These are phyloP conservation scores for Drosophila anomelani DNA, from an alignment of 2,888 invertebrate species.

Conservation along the genomic window DNA sequence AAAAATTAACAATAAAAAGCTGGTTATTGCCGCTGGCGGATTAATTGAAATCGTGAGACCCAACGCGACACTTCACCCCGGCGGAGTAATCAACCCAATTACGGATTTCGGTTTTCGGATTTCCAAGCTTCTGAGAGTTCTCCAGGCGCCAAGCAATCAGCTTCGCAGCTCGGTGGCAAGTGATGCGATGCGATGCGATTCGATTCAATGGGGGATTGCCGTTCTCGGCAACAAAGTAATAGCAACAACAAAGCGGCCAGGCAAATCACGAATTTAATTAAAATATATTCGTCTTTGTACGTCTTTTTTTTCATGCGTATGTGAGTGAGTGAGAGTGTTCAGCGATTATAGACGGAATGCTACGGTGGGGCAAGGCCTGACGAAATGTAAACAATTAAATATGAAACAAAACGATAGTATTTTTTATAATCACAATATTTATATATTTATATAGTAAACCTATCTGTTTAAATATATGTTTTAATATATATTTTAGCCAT, in stretches of 20 bases:
- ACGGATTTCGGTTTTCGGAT: conserved; percentile 11
- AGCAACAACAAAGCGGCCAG: conserved; percentile 42
- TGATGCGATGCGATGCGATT: conserved; percentile 50
- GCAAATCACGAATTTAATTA: conserved; percentile 67
- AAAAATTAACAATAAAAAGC: conserved; percentile 32
- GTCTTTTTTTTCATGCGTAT: conserved; percentile 29
- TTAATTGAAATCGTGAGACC: conserved; percentile 40
- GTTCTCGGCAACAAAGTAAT: conserved; percentile 19
- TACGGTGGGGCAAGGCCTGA: conserved; percentile 42
- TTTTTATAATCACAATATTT: no score
- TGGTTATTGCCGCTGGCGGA: conserved; percentile 35
- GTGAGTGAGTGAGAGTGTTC: conserved; percentile 23
- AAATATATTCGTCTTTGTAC: conserved; percentile 55
- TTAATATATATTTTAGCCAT: neutral
- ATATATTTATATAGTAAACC: no score
- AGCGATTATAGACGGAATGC: conserved; percentile 31
- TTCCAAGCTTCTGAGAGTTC: conserved; percentile 9
- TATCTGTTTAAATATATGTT: no score
- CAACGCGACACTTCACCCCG: conserved; percentile 14
- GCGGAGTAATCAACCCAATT: conserved; percentile 16
- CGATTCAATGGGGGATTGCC: conserved; percentile 50
- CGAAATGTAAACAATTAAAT: no score
- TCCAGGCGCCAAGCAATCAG: conserved; percentile 57
- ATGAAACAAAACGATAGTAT: no score
- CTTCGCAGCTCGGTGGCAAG: conserved; percentile 64